A percentile compares a stretch with the other conserved stretches of the same genome.
Evolutionary conservation across 2,113 vertebrate genomes (phyloP).

Genomic region (Hoplias malabaricus): DNA sequence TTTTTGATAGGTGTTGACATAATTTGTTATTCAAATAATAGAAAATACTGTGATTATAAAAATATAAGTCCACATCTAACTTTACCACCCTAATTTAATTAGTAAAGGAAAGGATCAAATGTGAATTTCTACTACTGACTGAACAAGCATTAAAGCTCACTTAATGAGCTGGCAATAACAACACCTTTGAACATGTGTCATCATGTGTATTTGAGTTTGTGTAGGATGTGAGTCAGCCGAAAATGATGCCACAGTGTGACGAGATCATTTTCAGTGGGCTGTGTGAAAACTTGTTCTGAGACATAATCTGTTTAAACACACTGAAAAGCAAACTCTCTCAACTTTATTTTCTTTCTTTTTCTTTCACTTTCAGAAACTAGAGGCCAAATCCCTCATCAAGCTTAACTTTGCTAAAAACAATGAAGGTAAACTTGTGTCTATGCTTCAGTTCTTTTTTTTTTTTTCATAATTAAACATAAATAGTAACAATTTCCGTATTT

Average conservation of each 20-base stretch:
- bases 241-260: not conserved
- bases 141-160: not conserved
- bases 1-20: too few species aligned
- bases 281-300: not conserved
- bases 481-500: too few species aligned
- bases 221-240: not conserved
- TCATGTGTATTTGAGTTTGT: not conserved
- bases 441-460: not conserved
- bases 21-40: too few species aligned
- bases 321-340: not conserved
- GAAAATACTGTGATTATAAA: not conserved
- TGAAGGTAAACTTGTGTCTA: conserved; percentile 91
- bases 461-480: too few species aligned
- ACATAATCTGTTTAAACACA: not conserved
- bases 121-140: not conserved
- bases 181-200: not conserved
- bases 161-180: not conserved
- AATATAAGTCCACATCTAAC: not conserved
- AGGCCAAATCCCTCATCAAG: conserved; percentile 90
- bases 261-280: not conserved
- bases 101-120: not conserved
- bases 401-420: conserved; percentile 91
- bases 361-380: conserved; percentile 81
- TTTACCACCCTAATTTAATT: not conserved
- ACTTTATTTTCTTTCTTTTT: conserved; percentile 24